These are phyloP conservation scores for Drosophila sp. DNA, from an alignment of 1,140 invertebrate species.

Conservation along the genomic window DNA sequence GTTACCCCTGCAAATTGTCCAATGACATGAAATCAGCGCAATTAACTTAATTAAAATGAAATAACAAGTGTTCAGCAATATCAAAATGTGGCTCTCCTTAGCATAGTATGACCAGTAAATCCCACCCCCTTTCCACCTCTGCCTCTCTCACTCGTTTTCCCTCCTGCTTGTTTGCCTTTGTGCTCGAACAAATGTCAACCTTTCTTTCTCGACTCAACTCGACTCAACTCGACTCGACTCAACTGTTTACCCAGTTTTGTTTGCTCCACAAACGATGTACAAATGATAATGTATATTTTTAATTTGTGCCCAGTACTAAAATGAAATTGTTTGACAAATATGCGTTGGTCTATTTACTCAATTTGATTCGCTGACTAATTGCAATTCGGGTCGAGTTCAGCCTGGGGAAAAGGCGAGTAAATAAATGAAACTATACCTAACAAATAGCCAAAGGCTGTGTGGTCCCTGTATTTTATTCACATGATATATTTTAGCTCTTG, in stretches of 20 bases:
- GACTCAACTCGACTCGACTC: too few species aligned
- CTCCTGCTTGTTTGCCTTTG: conserved; percentile 64
- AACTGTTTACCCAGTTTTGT: conserved; percentile 57
- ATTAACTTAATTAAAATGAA: conserved; percentile 84
- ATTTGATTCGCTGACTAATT: conserved; percentile 62
- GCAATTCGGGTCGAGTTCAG: conserved; percentile 26
- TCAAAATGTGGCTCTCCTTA: conserved; percentile 47
- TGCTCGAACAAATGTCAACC: conserved; percentile 73
- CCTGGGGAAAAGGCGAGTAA: not conserved
- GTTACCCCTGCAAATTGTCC: conserved; percentile 16
- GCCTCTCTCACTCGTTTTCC: not conserved
- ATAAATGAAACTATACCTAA: conserved; percentile 26
- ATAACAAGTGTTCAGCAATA: conserved; percentile 77
- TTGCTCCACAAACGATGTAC: conserved; percentile 44
- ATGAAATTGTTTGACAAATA: conserved; percentile 70
- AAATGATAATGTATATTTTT: conserved; percentile 75
- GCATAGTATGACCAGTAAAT: conserved; percentile 25
- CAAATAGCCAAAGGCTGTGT: conserved; percentile 21
- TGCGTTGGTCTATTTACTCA: conserved; percentile 49
- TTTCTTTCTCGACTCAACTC: too few species aligned
- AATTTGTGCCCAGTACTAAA: conserved; percentile 71
- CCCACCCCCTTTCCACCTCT: not conserved
- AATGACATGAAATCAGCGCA: conserved; percentile 76
- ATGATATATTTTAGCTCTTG: not conserved
- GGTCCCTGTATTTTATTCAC: conserved; percentile 1